These are phyloP conservation scores for Daphoenositta chrysoptera DNA, from an alignment of 2,113 vertebrate genomes.

Conservation along the genomic window DNA sequence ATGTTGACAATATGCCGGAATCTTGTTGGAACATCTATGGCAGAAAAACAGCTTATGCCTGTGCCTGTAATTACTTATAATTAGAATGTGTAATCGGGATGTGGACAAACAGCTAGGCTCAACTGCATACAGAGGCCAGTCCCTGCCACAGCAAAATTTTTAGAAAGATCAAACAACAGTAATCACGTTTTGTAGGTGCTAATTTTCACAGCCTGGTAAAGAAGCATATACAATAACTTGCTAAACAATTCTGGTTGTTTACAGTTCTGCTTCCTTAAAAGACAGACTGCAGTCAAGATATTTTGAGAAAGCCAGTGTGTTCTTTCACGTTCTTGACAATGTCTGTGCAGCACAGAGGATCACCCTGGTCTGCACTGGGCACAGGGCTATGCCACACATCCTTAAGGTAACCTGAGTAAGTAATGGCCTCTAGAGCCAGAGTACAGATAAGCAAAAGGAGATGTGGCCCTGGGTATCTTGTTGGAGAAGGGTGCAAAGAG, in stretches of 20 bases:
- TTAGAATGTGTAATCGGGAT: conserved; percentile 1
- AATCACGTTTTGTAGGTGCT: not conserved
- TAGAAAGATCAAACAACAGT: not conserved
- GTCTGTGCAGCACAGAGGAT: not conserved
- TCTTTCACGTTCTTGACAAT: not conserved
- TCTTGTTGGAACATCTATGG: conserved; percentile 18
- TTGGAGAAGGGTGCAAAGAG: not conserved
- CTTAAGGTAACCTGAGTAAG: not conserved
- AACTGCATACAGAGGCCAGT: not conserved
- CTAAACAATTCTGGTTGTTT: not conserved
- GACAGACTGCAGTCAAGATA: not conserved
- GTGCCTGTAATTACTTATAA: not conserved
- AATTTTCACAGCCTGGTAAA: conserved; percentile 8
- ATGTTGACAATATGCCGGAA: conserved; percentile 28
- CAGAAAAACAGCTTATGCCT: not conserved
- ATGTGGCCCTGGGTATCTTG: not conserved
- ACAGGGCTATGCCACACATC: not conserved
- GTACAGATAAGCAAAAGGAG: not conserved
- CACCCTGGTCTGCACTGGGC: not conserved
- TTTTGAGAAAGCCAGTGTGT: not conserved
- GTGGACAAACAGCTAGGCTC: not conserved
- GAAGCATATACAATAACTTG: not conserved
- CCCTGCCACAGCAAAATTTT: not conserved
- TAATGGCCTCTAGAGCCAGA: not conserved
- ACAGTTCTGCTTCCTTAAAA: not conserved